Percentiles rank a stretch among this genome's conserved stretches.
phyloP scores from a whole-genome alignment of 1,140 invertebrate species.

The Orchesella cincta region DNA sequence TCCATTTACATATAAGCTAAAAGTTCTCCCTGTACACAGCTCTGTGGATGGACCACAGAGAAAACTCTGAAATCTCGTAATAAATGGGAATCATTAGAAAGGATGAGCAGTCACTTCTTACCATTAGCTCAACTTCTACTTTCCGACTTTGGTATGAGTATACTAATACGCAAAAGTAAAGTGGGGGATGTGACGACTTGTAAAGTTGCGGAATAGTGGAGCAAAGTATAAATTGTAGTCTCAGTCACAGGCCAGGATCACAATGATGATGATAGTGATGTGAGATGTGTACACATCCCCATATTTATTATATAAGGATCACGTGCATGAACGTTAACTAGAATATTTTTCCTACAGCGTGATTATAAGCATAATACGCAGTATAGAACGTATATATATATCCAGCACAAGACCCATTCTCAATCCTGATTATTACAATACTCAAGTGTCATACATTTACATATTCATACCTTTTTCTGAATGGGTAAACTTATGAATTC shows the following conservation, averaged over 20 bases:
- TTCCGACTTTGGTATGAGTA: neutral
- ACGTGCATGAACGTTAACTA: conserved; percentile 11
- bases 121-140: conserved; percentile 3
- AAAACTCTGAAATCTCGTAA: conserved; percentile 25
- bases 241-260: conserved; percentile 10
- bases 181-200: conserved; percentile 26
- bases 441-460: conserved; percentile 27
- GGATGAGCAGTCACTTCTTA: conserved; percentile 23
- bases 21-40: neutral
- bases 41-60: conserved; percentile 4
- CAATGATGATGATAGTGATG: conserved; percentile 8
- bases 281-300: conserved; percentile 1
- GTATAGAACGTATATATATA: too few relatives aligned
- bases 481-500: conserved; percentile 29
- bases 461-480: conserved; percentile 30
- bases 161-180: neutral
- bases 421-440: conserved; percentile 19
- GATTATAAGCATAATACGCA: neutral
- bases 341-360: neutral
- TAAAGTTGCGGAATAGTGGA: neutral
- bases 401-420: neutral
- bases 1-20: too few relatives aligned
- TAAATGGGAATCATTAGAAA: conserved; percentile 27
- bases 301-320: conserved; percentile 24
- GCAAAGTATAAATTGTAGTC: conserved; percentile 25